These are phyloP conservation scores for Vanessa cardui DNA, from an alignment of 2,888 invertebrate species.

Conservation along the genomic window DNA sequence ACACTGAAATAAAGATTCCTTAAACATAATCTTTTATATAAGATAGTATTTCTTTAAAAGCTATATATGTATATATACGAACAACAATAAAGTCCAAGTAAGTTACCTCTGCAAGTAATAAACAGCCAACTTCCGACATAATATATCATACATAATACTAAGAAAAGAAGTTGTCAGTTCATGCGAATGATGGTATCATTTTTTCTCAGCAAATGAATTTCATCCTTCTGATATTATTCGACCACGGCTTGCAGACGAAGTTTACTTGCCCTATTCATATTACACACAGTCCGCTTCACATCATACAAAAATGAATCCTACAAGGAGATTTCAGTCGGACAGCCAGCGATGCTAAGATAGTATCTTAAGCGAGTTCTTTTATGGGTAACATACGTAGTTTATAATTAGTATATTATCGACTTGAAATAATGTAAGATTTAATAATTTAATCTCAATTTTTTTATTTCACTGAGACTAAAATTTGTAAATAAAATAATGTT, in stretches of 20 bases:
- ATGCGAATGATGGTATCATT: slow-evolving; percentile 27
- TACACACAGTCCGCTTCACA: slow-evolving; percentile 22
- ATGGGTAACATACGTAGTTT: not conserved
- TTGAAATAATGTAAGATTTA: too few relatives aligned
- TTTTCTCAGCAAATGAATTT: slow-evolving; percentile 33
- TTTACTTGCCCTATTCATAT: slow-evolving; percentile 29
- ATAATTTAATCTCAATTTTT: too few relatives aligned
- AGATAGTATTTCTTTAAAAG: not conserved
- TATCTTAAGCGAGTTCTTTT: too few relatives aligned
- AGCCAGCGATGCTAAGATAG: not conserved
- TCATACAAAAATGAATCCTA: slow-evolving; percentile 10
- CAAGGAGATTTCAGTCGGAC: not conserved
- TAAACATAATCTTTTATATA: not conserved
- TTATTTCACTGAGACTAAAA: too few relatives aligned
- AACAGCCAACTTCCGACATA: slow-evolving; percentile 21
- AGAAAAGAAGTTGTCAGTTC: slow-evolving; percentile 29
- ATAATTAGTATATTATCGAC: not conserved
- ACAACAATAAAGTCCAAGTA: slow-evolving; percentile 2
- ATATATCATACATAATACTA: slow-evolving; percentile 33
- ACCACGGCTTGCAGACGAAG: slow-evolving; percentile 26
- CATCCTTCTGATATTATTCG: slow-evolving; percentile 30
- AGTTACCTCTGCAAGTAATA: slow-evolving; percentile 10
- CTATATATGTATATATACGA: not conserved
- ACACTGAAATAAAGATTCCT: not conserved
- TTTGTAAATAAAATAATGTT: too few relatives aligned